phyloP scores from a whole-genome alignment of 2,113 vertebrate species.

The Lophius piscatorius region DNA sequence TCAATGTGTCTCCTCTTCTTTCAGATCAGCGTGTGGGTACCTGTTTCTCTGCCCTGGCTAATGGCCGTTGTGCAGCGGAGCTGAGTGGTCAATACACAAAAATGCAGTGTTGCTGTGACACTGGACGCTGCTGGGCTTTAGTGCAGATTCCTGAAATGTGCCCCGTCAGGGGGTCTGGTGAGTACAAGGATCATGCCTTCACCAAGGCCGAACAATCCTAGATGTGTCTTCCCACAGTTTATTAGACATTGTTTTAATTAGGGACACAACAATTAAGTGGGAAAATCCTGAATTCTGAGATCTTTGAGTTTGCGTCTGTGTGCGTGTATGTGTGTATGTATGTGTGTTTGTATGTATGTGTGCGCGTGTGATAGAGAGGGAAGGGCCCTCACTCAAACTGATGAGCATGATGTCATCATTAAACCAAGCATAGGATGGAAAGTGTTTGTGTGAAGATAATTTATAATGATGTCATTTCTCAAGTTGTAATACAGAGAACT shows the following conservation, averaged over 20 bases:
- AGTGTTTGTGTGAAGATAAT: slow-evolving; percentile 37
- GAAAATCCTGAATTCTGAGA: too few species aligned
- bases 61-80: slow-evolving; percentile 90
- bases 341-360: not conserved
- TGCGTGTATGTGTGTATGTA: not conserved
- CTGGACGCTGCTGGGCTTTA: slow-evolving; percentile 92
- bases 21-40: slow-evolving; percentile 93
- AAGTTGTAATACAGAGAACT: slow-evolving; percentile 17
- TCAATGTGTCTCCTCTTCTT: slow-evolving; percentile 1
- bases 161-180: slow-evolving; percentile 91
- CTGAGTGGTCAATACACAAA: slow-evolving; percentile 89
- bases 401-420: slow-evolving; percentile 51
- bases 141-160: slow-evolving; percentile 94
- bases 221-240: too few species aligned
- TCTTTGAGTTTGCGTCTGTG: slow-evolving; percentile 9
- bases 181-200: slow-evolving; percentile 58
- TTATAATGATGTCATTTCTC: slow-evolving; percentile 33
- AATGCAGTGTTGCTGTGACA: slow-evolving; percentile 95
- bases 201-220: not conserved
- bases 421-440: slow-evolving; percentile 45
- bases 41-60: slow-evolving; percentile 90
- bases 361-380: not conserved
- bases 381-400: slow-evolving; percentile 19
- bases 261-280: too few species aligned
- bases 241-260: too few species aligned